A percentile compares a stretch with the other conserved stretches of the same genome.
Evolutionary conservation across 2,113 vertebrate species (phyloP).

Genomic region (Plestiodon gilberti): DNA sequence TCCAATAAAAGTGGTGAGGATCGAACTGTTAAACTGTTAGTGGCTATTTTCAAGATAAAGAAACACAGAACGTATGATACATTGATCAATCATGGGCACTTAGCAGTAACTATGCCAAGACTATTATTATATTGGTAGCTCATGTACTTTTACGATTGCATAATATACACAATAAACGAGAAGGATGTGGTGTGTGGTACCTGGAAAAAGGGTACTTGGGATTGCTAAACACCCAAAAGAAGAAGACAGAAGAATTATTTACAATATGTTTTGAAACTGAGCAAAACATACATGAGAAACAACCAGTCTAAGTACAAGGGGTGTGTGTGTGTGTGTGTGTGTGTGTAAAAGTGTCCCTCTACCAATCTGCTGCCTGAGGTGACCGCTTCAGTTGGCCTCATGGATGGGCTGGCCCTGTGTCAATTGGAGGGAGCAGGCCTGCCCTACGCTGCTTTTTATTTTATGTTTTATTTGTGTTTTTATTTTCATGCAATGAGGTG

Average conservation of each 20-base stretch:
- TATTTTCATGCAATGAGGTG: too few species aligned
- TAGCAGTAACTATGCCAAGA: background rate
- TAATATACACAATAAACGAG: background rate
- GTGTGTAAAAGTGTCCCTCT: too few species aligned
- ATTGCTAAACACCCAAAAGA: background rate
- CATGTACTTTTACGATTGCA: background rate
- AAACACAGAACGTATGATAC: background rate
- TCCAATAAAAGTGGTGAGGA: background rate
- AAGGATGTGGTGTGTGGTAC: background rate
- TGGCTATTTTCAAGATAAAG: slow-evolving; percentile 25
- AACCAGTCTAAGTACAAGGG: too few species aligned
- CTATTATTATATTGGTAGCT: background rate
- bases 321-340: too few species aligned
- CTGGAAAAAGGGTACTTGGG: background rate
- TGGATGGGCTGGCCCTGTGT: too few species aligned
- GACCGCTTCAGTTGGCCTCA: too few species aligned
- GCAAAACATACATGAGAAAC: too few species aligned
- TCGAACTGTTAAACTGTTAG: background rate
- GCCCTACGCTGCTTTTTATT: too few species aligned
- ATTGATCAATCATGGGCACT: background rate
- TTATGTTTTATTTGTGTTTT: too few species aligned
- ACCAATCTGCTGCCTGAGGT: too few species aligned
- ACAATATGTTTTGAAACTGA: too few species aligned
- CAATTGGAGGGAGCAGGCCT: too few species aligned
- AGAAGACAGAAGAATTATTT: background rate